Base-by-base conservation (phyloP, 1,140 invertebrate genomes). In the Asbolus verrucosus region DNA sequence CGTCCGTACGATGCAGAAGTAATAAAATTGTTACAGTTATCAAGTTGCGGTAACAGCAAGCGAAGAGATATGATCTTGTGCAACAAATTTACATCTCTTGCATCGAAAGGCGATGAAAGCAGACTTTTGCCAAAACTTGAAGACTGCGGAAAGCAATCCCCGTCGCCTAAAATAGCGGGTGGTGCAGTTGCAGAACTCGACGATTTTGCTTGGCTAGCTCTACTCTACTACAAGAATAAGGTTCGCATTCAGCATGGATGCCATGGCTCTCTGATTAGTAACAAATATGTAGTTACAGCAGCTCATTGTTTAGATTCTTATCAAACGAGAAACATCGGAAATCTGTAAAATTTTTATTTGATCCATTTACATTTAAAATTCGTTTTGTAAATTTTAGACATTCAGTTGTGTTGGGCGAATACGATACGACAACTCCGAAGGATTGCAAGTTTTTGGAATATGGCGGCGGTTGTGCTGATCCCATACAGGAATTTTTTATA, bases 281-380 rank as follows among this genome's bases (percentile, higher is more conserved):
- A 78, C 4, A 80, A 78, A 39, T 85, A 83, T 77, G 80, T 87
- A 1, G 61, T 87, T 2, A 87, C 87, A 5, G 87, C 87, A 14
- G 85, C 83, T 4, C 87, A 87, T 77, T 87, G 86, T 74, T 72
- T 86, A 1, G 16, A 67, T 4, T 73, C 67, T 6, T 11, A 66
- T 13, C 41, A 36, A n/a, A 38, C 70, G 1, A 27, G 33, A n/a
- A 30, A 50, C 0, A 9, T 18, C 74, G 76, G 76, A 73, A n/a
- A 8, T 50, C 8, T 71, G 71, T 70, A 11, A 11, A 2, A 0
- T 62, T 15, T 62, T 9, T n/a, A 18, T 62, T 16, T 13, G n/a
- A n/a, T n/a, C n/a, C n/a, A n/a, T n/a, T n/a, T n/a, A n/a, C n/a
- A n/a, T n/a, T n/a, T n/a, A n/a, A n/a, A n/a, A n/a, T n/a, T n/a